phyloP scores from a whole-genome alignment of 2,888 invertebrate species.

The Alentia gelatinosa region DNA sequence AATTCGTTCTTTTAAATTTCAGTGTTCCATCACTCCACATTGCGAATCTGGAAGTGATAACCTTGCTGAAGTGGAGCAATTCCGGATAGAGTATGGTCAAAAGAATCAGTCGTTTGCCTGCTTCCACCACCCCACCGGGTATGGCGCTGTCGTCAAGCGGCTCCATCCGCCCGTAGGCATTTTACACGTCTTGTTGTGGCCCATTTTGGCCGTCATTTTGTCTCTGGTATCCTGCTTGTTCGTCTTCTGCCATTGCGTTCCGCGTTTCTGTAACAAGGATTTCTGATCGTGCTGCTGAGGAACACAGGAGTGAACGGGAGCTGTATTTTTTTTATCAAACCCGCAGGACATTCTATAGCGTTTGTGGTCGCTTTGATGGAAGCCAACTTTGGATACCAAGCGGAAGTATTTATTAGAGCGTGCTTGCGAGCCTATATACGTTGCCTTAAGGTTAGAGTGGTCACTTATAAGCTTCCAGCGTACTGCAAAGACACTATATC shows the following conservation, averaged over 20 bases:
- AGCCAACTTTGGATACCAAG: too few species aligned
- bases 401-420: too few species aligned
- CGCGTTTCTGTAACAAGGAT: not conserved
- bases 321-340: too few species aligned
- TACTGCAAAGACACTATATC: too few species aligned
- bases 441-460: too few species aligned
- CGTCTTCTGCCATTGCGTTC: not conserved
- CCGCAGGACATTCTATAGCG: too few species aligned
- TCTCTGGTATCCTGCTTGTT: not conserved
- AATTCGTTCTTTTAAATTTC: not conserved
- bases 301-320: too few species aligned
- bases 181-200: not conserved
- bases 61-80: not conserved
- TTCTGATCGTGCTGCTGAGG: too few species aligned
- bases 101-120: not conserved
- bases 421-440: too few species aligned
- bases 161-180: not conserved
- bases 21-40: slow-evolving; percentile 15
- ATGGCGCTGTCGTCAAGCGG: not conserved
- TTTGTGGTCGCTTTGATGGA: too few species aligned
- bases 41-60: not conserved
- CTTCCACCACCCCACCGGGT: not conserved
- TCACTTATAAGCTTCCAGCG: too few species aligned
- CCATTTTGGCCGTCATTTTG: not conserved
- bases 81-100: not conserved